These are phyloP conservation scores for Dicroscelio sp. DNA, from an alignment of 2,888 invertebrate species.

Conservation along the genomic window DNA sequence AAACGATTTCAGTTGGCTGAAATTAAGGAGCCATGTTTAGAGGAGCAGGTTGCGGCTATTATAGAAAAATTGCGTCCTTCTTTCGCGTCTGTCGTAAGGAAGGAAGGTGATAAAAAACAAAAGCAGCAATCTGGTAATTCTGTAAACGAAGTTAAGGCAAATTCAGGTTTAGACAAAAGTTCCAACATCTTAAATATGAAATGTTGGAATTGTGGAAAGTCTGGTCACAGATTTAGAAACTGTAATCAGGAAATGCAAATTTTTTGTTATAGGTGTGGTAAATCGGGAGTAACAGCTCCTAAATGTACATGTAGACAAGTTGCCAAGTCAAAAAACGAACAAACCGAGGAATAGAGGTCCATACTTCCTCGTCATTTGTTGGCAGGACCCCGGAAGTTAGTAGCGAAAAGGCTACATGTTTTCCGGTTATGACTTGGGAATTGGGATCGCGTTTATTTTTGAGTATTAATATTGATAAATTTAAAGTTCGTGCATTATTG, in stretches of 20 bases:
- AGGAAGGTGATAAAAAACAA: too few species aligned
- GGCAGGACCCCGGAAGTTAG: slow-evolving; percentile 18
- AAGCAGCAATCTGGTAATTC: too few species aligned
- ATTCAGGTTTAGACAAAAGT: too few species aligned
- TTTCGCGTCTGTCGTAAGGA: not conserved
- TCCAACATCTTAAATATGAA: too few species aligned
- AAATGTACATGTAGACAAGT: too few species aligned
- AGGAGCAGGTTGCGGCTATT: not conserved
- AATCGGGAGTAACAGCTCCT: not conserved
- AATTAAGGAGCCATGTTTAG: not conserved
- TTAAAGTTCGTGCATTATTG: not conserved
- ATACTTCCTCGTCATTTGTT: not conserved
- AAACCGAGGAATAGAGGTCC: slow-evolving; percentile 50
- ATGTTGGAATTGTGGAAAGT: slow-evolving; percentile 15
- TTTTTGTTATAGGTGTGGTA: slow-evolving; percentile 22
- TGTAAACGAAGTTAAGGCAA: too few species aligned
- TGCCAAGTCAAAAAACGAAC: slow-evolving; percentile 38
- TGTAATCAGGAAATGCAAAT: not conserved
- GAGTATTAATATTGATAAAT: not conserved
- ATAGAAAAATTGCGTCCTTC: not conserved
- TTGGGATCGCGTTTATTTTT: slow-evolving; percentile 45
- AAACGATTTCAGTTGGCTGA: not conserved
- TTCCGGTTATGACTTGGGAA: slow-evolving; percentile 57
- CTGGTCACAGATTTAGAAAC: slow-evolving; percentile 9
- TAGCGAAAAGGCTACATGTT: slow-evolving; percentile 4